Conservation (phyloP, 2,113 vertebrate genomes). For the Nothocercus julius region DNA sequence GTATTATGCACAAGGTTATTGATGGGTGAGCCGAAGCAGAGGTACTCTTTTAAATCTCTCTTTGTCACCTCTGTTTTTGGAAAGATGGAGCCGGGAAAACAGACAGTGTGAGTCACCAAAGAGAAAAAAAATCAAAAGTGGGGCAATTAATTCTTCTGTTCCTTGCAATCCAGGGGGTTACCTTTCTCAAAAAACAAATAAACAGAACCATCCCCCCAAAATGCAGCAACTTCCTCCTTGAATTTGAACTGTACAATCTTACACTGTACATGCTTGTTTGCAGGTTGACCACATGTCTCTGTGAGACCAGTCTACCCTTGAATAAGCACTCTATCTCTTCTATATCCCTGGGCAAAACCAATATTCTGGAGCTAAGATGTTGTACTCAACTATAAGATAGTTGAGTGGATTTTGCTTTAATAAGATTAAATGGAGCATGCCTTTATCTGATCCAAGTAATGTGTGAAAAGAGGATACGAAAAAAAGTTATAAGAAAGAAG, state of each 20-base stretch:
- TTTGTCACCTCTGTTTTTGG: neutral
- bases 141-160: neutral
- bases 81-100: neutral
- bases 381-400: conserved; percentile 53
- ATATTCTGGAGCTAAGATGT: conserved; percentile 54
- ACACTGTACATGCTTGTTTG: neutral
- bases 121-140: neutral
- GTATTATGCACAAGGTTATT: conserved; percentile 10
- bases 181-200: neutral
- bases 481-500: neutral
- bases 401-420: conserved; percentile 68
- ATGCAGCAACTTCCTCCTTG: neutral
- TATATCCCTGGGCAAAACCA: conserved; percentile 52
- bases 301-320: conserved; percentile 1
- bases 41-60: neutral
- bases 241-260: neutral
- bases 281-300: neutral
- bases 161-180: neutral
- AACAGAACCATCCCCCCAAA: neutral
- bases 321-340: conserved; percentile 26
- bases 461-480: neutral
- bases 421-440: conserved; percentile 55
- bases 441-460: conserved; percentile 67
- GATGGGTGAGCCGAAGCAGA: neutral
- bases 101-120: neutral